Evolutionary conservation across 1,140 invertebrate species (phyloP), one percentile per base, ranked within the genome.

Genomic region (Frieseomelitta varia): DNA sequence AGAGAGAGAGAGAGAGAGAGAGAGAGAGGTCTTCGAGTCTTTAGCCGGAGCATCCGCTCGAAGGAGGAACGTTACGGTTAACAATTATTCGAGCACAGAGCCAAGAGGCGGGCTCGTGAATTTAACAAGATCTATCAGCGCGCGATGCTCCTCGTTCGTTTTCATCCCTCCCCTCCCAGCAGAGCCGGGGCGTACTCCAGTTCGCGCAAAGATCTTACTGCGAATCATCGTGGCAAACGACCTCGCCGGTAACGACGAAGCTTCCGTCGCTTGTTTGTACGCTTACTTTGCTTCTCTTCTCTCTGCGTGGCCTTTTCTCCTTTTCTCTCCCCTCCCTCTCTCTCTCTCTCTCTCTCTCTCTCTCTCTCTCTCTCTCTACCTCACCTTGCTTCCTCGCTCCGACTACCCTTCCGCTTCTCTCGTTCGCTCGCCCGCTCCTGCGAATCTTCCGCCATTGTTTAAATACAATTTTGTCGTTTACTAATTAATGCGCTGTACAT

Each of bases 391-490:
- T 12, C 2, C 65, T 85, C 72, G 65, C 63, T 15, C 51, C n/a
- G 55, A 24, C 55, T 56, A 55, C 71, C 73, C 72, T 61, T 34
- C 39, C 79, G n/a, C 69, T 71, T 56, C 56, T 79, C 80, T 84
- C 67, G 51, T 71, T 68, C 87, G 85, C 76, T 81, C 82, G 69
- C 72, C 21, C 68, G 30, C 79, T 86, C 84, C 85, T 34, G 77
- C 83, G 83, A 88, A 81, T 88, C 88, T 92, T 91, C 89, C 90
- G 81, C 90, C 91, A 95, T 95, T 95, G 94, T 95, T 95, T 95
- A 95, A 95, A 95, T 95, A 95, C 93, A 95, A 95, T 95, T 95
- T 95, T 95, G 94, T 95, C 94, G 94, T 95, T 95, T 94, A 94
- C 95, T 95, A 95, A 95, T 95, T 95, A 95, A 95, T 95, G 93